Percentiles rank a stretch among this genome's conserved stretches.
Evolutionary conservation across 2,888 invertebrate species (phyloP).

Genomic region (Parthenolecanium corni): DNA sequence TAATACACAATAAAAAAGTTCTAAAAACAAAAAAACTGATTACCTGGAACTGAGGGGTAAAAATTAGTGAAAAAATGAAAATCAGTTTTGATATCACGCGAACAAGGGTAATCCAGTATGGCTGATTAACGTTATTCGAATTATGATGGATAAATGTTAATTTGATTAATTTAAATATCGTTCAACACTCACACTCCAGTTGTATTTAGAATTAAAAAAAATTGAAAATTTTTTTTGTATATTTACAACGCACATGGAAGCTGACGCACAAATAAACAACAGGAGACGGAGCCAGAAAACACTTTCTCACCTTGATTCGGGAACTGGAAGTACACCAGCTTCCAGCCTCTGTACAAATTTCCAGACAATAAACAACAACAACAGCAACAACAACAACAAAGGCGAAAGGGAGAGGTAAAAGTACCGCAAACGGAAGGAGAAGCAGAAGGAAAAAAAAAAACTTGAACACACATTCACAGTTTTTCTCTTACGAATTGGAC

Average conservation of each 20-base stretch:
- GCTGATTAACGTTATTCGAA: conserved; percentile 24
- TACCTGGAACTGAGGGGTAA: background rate
- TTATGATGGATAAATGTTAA: conserved; percentile 20
- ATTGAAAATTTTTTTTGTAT: no score
- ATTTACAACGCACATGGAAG: conserved; percentile 21
- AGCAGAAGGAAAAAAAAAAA: no score
- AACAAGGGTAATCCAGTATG: background rate
- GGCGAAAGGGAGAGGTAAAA: conserved; percentile 8
- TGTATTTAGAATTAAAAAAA: no score
- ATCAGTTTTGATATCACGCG: background rate
- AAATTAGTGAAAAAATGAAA: background rate
- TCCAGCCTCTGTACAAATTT: conserved; percentile 19
- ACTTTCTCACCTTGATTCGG: conserved; percentile 28
- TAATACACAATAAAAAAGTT: background rate
- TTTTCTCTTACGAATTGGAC: conserved; percentile 25
- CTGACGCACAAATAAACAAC: conserved; percentile 26
- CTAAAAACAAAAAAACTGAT: background rate
- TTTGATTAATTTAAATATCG: conserved; percentile 26
- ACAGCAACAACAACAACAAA: background rate
- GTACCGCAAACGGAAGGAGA: conserved; percentile 23
- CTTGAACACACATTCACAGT: conserved; percentile 11
- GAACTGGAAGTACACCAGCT: conserved; percentile 25
- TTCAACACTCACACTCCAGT: conserved; percentile 9
- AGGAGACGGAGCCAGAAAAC: conserved; percentile 25
- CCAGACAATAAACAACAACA: conserved; percentile 7